phyloP scores from a whole-genome alignment of 2,113 vertebrate genomes.

The Falcunculus frontatus region DNA sequence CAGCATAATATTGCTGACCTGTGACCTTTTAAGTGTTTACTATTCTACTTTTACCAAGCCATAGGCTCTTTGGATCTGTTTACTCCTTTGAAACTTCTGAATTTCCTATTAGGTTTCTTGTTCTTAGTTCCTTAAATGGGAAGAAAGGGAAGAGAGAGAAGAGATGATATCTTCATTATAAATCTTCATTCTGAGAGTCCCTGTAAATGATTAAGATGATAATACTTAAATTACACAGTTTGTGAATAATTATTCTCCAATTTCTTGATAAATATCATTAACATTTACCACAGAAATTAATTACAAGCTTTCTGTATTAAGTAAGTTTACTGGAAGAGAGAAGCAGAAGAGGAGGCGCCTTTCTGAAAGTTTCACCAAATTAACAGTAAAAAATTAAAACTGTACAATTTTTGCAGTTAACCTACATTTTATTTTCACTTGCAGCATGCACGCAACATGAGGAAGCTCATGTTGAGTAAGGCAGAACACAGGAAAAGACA shows the following conservation, averaged over 20 bases:
- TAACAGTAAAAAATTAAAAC: neutral
- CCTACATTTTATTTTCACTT: neutral
- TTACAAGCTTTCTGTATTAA: neutral
- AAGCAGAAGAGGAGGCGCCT: neutral
- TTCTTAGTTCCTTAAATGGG: neutral
- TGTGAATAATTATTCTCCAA: neutral
- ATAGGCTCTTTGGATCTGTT: neutral
- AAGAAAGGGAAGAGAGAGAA: neutral
- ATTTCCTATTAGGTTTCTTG: neutral
- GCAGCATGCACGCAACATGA: neutral
- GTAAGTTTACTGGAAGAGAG: neutral
- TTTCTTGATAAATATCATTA: neutral
- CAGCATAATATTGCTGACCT: neutral
- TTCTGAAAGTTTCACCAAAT: neutral
- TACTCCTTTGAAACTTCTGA: neutral
- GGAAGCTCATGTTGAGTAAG: neutral
- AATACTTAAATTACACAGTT: neutral
- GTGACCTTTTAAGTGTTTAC: neutral
- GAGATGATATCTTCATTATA: neutral
- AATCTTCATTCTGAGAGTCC: neutral
- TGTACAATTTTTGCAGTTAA: neutral
- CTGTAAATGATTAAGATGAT: neutral
- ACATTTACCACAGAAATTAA: neutral
- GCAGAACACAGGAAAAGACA: neutral
- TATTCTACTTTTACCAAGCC: neutral